Evolutionary conservation across 2,113 vertebrate species (phyloP).

Genomic region (Noturus placidus): DNA sequence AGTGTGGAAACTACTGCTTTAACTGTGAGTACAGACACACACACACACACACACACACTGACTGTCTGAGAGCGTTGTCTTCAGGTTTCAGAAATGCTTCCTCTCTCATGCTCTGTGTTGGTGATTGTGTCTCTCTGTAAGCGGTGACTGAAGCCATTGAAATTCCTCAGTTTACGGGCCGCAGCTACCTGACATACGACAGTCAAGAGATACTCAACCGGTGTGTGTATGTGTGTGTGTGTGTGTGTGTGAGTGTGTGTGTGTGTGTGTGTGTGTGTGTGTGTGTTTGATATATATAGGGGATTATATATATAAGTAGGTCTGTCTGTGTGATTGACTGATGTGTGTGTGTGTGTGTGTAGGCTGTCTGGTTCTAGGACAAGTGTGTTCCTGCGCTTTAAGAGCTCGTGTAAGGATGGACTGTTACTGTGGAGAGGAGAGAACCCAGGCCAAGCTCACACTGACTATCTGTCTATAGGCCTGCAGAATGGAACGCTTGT

Average conservation of each 20-base stretch:
- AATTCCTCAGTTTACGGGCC: conserved; percentile 95
- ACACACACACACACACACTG: conserved; percentile 4
- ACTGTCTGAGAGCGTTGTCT: background rate
- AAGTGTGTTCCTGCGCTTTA: conserved; percentile 91
- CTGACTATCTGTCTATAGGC: conserved; percentile 91
- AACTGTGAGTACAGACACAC: conserved; percentile 85
- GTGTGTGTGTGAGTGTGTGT: background rate
- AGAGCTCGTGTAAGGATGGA: conserved; percentile 87
- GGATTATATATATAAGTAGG: background rate
- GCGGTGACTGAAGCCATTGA: conserved; percentile 91
- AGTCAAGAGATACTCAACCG: conserved; percentile 89
- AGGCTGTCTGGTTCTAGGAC: conserved; percentile 90
- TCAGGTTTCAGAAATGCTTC: background rate
- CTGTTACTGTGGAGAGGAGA: conserved; percentile 92
- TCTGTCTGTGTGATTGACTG: background rate
- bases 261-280: background rate
- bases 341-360: conserved; percentile 24
- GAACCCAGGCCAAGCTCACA: conserved; percentile 83
- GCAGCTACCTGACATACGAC: conserved; percentile 91
- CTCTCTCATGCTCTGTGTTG: conserved; percentile 19
- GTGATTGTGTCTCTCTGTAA: conserved; percentile 57
- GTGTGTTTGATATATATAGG: background rate
- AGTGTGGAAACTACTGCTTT: conserved; percentile 95
- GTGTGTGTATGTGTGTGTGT: conserved; percentile 60
- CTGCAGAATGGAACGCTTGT: conserved; percentile 84